A percentile compares a stretch with the other conserved stretches of the same genome.
Evolutionary conservation across 2,797 vertebrate genomes (phyloP).

Genomic region (Morelia viridis): DNA sequence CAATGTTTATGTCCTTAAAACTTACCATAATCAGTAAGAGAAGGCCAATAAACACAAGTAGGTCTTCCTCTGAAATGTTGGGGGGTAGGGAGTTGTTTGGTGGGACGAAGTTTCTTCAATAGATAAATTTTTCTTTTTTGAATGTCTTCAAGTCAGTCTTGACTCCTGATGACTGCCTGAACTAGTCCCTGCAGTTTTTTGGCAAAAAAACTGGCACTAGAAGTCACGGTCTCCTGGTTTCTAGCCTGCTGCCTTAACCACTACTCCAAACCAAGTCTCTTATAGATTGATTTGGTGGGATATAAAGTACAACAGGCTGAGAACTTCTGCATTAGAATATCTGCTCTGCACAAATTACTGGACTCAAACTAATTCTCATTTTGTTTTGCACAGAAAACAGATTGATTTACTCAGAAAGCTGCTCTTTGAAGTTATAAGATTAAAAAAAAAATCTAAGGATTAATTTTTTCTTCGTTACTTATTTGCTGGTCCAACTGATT

Average conservation of each 20-base stretch:
- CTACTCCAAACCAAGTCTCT: not conserved
- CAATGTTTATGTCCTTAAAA: not conserved
- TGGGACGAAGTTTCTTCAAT: not conserved
- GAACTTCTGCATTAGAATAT: not conserved
- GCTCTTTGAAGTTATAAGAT: not conserved
- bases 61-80: not conserved
- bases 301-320: not conserved
- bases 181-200: too few species aligned
- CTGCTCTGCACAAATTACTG: not conserved
- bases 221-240: not conserved
- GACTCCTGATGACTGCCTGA: too few species aligned
- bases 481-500: constrained; percentile 21
- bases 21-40: not conserved
- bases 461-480: not conserved
- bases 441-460: not conserved
- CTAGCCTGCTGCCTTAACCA: not conserved
- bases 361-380: not conserved
- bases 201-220: not conserved
- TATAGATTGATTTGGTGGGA: not conserved
- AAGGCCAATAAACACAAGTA: not conserved
- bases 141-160: too few species aligned
- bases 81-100: too few species aligned
- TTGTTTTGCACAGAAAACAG: not conserved
- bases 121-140: not conserved
- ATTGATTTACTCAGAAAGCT: not conserved